Evolutionary conservation across 2,888 invertebrate genomes (phyloP), one percentile per base, ranked within the genome.

Genomic region (Pyrocoelia pectoralis): DNA sequence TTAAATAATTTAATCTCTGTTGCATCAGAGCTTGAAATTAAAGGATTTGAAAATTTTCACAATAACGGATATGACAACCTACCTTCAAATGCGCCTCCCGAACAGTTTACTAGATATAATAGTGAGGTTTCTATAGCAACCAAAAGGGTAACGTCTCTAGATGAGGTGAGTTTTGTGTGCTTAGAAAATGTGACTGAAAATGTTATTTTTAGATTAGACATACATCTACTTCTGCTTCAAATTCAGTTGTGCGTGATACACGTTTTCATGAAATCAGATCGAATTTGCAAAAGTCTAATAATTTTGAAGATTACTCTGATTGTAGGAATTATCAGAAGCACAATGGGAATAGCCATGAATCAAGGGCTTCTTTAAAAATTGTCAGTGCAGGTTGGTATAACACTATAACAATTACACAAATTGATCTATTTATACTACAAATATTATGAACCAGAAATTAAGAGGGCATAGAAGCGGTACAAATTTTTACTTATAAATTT

Each of bases 11-110:
- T 90, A 56, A 87, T 88, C 81, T 87, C 87, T 72, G 86, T 89
- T 28, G 89, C 89, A 0, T 87, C 87, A 2, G 89, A 90, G 72
- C 78, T 90, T 55, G 88, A 89, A 78, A 86, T 90, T 58, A 83
- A 87, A 69, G 89, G 89, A 2, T 81, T 88, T 56, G 88, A 73
- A 60, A 68, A 70, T 33, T 66, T 63, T 38, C 46, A 56, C 49
- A 60, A 56, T 52, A 55, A 38, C 12, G 48, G 41, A 4, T 14
- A n/a, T 17, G 13, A 14, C 14, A 29, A 52, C 13, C 12, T 13
- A 15, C 4, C 46, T 5, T 33, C 52, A 2, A 18, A 48, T 4
- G n/a, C 17, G 1, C 18, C 18, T 18, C 2, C 18, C 4, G 48
- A 48, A 5, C 48, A 18, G 8, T 52, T 33, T 38, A 15, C 29